These are phyloP conservation scores for Brachyptera putata DNA, from an alignment of 2,888 invertebrate species.

Conservation along the genomic window DNA sequence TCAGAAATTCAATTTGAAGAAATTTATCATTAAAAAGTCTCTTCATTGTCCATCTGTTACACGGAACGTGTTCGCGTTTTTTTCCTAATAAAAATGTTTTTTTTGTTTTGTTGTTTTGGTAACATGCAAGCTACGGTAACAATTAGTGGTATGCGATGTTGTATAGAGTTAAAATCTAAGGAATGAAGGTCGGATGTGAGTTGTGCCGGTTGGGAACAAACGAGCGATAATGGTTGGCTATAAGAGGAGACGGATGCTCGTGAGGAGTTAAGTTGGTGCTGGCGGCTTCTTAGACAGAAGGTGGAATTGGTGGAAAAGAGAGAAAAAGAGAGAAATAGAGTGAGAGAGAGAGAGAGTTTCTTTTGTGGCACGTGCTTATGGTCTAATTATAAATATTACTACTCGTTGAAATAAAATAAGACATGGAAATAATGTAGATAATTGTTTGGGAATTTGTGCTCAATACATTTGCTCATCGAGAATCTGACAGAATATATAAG, in stretches of 20 bases:
- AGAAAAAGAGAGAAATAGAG: neutral
- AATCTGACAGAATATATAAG: too few species aligned
- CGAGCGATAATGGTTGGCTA: too few species aligned
- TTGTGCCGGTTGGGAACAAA: too few species aligned
- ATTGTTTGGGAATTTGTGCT: too few species aligned
- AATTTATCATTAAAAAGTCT: neutral
- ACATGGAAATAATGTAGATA: too few species aligned
- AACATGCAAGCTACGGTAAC: neutral
- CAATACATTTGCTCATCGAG: too few species aligned
- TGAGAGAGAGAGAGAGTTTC: neutral
- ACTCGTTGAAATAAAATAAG: neutral
- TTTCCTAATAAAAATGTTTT: neutral
- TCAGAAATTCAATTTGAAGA: neutral
- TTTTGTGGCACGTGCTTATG: conserved; percentile 12
- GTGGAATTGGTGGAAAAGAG: too few species aligned
- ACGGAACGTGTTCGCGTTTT: conserved; percentile 2
- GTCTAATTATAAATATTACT: conserved; percentile 5
- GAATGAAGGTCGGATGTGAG: conserved; percentile 3
- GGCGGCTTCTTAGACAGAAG: too few species aligned
- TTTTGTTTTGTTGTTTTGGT: neutral
- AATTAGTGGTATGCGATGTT: conserved; percentile 2
- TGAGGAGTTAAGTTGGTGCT: too few species aligned
- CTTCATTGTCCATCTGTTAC: conserved; percentile 7
- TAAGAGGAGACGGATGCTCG: too few species aligned
- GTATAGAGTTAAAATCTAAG: neutral